Conservation (phyloP, 1,140 invertebrate species). For the Calephelis nemesis region DNA sequence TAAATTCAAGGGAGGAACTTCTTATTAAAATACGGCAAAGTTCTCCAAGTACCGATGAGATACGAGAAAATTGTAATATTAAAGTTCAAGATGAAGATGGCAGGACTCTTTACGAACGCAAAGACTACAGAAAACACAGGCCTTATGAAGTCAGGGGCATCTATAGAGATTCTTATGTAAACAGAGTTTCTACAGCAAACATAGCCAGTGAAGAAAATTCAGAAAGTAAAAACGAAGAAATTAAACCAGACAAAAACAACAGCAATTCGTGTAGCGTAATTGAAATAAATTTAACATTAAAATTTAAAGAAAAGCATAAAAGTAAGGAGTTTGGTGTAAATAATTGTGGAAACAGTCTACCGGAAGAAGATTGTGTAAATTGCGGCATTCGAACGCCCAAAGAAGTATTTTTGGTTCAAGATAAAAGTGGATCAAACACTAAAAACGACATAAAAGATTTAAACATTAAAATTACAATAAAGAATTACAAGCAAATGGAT, state of each 20-base stretch:
- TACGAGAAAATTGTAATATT: conserved; percentile 45
- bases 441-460: conserved; percentile 44
- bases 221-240: background rate
- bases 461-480: conserved; percentile 55
- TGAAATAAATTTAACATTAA: conserved; percentile 56
- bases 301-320: conserved; percentile 50
- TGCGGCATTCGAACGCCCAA: conserved; percentile 26
- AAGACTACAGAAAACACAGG: conserved; percentile 38
- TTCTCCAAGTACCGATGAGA: conserved; percentile 45
- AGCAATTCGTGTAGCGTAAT: conserved; percentile 32
- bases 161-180: conserved; percentile 43
- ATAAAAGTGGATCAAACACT: conserved; percentile 25
- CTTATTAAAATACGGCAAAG: conserved; percentile 40
- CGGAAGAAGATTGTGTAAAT: conserved; percentile 22
- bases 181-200: conserved; percentile 40
- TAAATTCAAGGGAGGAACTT: conserved; percentile 46
- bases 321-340: conserved; percentile 37
- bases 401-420: conserved; percentile 39
- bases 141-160: conserved; percentile 35
- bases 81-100: conserved; percentile 56
- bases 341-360: conserved; percentile 28
- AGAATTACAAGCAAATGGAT: conserved; percentile 38
- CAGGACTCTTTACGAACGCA: conserved; percentile 50
- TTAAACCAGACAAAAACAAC: conserved; percentile 2
- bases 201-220: background rate